Evolutionary conservation across 2,888 invertebrate genomes (phyloP).

Genomic region (Hyposoter dolosus): DNA sequence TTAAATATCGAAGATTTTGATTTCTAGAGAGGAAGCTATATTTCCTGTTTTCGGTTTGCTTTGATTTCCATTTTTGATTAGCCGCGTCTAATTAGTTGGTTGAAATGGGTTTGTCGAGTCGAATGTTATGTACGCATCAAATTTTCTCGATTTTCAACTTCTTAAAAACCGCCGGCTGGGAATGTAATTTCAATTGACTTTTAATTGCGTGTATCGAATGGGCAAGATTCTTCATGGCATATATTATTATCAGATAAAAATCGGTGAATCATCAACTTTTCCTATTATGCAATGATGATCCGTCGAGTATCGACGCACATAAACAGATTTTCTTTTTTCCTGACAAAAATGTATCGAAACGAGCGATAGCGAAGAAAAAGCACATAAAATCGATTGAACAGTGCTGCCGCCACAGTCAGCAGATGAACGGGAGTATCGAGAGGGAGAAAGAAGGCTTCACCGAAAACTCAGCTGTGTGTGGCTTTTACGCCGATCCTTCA

Average conservation of each 20-base stretch:
- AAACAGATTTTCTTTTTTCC: background rate
- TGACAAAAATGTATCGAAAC: background rate
- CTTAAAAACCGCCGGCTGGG: background rate
- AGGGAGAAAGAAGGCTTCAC: slow-evolving; percentile 7
- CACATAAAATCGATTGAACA: slow-evolving; percentile 18
- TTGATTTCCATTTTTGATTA: background rate
- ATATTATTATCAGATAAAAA: background rate
- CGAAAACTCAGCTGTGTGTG: slow-evolving; percentile 22
- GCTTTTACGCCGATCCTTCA: background rate
- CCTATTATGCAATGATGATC: background rate
- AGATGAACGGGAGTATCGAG: background rate
- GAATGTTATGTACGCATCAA: background rate
- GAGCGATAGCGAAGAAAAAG: background rate
- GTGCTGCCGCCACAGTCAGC: slow-evolving; percentile 30
- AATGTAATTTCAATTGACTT: background rate
- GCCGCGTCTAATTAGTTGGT: too few relatives aligned
- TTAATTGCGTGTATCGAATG: background rate
- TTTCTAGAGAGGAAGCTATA: background rate
- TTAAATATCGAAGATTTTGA: background rate
- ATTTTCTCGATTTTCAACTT: background rate
- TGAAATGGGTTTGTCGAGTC: too few relatives aligned
- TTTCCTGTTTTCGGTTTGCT: background rate
- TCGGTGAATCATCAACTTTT: background rate
- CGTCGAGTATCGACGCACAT: background rate
- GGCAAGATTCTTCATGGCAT: too few relatives aligned